Evolutionary conservation across 2,797 vertebrate species (phyloP).

Genomic region (Oreochromis grahami): DNA sequence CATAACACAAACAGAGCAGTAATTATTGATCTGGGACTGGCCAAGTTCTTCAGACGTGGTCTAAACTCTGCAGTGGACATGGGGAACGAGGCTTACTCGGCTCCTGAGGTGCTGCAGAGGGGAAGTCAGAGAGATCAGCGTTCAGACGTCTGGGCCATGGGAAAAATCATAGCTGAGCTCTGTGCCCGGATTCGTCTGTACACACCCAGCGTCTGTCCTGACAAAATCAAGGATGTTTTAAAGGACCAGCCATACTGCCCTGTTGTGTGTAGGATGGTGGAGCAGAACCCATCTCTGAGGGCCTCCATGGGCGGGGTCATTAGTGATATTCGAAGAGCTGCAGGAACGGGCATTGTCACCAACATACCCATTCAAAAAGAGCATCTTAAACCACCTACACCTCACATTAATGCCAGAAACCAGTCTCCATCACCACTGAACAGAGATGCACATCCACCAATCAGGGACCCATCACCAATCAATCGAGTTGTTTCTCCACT

Average conservation of each 20-base stretch:
- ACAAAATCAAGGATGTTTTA: conserved; percentile 67
- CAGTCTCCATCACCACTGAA: conserved; percentile 26
- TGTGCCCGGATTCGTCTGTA: conserved; percentile 67
- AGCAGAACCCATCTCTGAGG: conserved; percentile 41
- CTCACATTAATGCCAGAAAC: not conserved
- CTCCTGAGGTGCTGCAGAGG: conserved; percentile 68
- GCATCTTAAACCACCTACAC: not conserved
- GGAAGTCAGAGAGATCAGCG: conserved; percentile 55
- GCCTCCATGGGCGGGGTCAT: conserved; percentile 61
- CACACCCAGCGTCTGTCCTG: conserved; percentile 58
- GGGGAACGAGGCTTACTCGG: conserved; percentile 75
- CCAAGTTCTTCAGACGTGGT: conserved; percentile 70
- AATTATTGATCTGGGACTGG: conserved; percentile 77
- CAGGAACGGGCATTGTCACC: not conserved
- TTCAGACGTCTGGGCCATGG: conserved; percentile 80
- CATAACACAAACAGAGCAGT: conserved; percentile 73
- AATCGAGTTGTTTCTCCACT: not conserved
- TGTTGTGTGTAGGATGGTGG: conserved; percentile 69
- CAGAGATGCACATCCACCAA: not conserved
- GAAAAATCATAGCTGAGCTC: conserved; percentile 75
- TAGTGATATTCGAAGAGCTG: conserved; percentile 50
- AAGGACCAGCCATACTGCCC: conserved; percentile 51
- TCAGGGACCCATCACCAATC: not conserved
- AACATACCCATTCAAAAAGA: not conserved
- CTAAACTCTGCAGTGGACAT: conserved; percentile 69